A percentile compares a stretch with the other conserved stretches of the same genome.
These are phyloP conservation scores for Campopleginae sp. DNA, from an alignment of 2,888 invertebrate species.

Conservation along the genomic window DNA sequence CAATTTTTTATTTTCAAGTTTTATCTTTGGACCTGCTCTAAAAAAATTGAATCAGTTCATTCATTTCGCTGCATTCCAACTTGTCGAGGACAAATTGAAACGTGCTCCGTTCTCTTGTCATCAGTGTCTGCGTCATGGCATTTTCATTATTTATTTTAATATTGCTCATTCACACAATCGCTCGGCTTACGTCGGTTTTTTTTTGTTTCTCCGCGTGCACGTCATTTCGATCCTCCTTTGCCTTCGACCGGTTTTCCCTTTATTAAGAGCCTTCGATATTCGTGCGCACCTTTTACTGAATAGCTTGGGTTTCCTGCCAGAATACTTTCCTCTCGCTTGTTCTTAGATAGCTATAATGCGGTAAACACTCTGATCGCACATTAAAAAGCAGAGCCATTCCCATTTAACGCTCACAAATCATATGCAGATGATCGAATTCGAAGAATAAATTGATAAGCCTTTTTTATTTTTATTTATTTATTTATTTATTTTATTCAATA, in stretches of 20 bases:
- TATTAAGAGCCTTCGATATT: constrained; percentile 38
- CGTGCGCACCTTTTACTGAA: not conserved
- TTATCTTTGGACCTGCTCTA: no score
- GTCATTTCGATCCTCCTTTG: constrained; percentile 25
- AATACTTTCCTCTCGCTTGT: constrained; percentile 24
- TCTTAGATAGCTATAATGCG: not conserved
- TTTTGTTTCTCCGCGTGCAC: not conserved
- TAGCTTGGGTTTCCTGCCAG: constrained; percentile 12
- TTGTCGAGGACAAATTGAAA: not conserved
- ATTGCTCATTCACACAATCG: not conserved
- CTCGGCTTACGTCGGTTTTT: not conserved
- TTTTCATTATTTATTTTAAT: not conserved
- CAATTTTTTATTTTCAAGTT: no score
- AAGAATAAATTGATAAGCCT: no score
- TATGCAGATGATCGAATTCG: no score
- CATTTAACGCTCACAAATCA: no score
- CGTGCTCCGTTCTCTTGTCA: not conserved
- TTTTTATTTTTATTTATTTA: no score
- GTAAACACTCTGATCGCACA: constrained; percentile 4
- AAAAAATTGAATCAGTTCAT: no score
- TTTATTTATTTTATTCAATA: no score
- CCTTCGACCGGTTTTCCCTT: constrained; percentile 28
- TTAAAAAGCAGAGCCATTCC: no score
- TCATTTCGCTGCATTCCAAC: no score
- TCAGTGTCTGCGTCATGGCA: not conserved